Conservation (phyloP, 2,113 vertebrate species). For the Dascyllus trimaculatus region DNA sequence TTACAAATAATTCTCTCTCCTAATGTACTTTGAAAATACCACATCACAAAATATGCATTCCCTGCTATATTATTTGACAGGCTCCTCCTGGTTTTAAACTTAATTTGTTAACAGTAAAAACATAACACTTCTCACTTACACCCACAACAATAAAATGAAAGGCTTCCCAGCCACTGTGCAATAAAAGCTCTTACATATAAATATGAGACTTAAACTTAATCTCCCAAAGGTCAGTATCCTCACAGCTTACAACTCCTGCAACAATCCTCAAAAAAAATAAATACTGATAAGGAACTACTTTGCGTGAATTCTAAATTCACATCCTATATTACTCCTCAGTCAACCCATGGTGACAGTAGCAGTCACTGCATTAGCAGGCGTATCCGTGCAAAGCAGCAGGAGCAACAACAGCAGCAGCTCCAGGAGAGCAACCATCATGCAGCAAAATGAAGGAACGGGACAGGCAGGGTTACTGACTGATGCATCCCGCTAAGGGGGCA, state of each 20-base stretch:
- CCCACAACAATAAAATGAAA: slow-evolving; percentile 48
- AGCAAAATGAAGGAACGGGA: slow-evolving; percentile 63
- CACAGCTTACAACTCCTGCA: slow-evolving; percentile 2
- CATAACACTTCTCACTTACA: slow-evolving; percentile 40
- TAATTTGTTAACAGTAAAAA: slow-evolving; percentile 61
- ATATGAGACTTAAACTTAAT: too few species aligned
- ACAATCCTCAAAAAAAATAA: slow-evolving; percentile 24
- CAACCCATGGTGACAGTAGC: slow-evolving; percentile 30
- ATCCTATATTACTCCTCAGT: not conserved
- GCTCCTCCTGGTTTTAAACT: slow-evolving; percentile 54
- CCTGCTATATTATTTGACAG: slow-evolving; percentile 37
- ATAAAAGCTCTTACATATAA: slow-evolving; percentile 1
- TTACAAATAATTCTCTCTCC: slow-evolving; percentile 65
- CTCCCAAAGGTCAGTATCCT: not conserved
- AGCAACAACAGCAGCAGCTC: slow-evolving; percentile 59
- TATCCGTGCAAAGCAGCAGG: slow-evolving; percentile 69
- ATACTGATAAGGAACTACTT: not conserved
- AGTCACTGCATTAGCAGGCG: slow-evolving; percentile 42
- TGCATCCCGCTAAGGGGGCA: slow-evolving; percentile 83
- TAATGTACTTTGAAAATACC: slow-evolving; percentile 79
- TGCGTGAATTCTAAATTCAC: slow-evolving; percentile 1
- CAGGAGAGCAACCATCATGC: slow-evolving; percentile 69
- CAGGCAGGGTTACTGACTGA: slow-evolving; percentile 82
- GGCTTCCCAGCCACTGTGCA: slow-evolving; percentile 35
- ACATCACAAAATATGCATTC: slow-evolving; percentile 59